Conservation (phyloP, 2,797 vertebrate species). For the Eulemur coronatus region DNA sequence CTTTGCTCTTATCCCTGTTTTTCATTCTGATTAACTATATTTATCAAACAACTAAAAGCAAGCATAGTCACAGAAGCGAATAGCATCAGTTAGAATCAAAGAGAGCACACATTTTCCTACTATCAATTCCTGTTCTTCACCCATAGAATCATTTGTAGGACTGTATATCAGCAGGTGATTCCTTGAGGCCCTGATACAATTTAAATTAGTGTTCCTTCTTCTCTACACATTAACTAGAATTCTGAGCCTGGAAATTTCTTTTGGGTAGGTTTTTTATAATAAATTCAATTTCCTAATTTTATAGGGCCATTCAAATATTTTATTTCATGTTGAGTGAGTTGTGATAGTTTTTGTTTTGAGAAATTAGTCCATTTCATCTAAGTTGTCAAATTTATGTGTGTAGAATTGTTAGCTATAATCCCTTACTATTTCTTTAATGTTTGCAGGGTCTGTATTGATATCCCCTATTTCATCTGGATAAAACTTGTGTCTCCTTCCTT, state of each 20-base stretch:
- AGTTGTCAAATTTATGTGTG: background rate
- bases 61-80: no score
- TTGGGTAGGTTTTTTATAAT: background rate
- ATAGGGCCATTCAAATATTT: background rate
- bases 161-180: no score
- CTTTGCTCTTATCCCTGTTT: no score
- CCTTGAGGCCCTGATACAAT: no score
- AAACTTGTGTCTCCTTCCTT: background rate
- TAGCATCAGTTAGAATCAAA: no score
- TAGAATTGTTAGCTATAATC: background rate
- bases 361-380: background rate
- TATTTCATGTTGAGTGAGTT: background rate
- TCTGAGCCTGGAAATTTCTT: background rate
- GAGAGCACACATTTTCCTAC: no score
- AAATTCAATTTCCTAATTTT: conserved; percentile 11
- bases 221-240: background rate
- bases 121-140: no score
- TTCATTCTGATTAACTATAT: no score
- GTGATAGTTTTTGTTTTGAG: background rate
- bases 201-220: background rate
- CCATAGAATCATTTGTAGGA: background rate
- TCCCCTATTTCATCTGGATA: background rate
- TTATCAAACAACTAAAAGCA: no score
- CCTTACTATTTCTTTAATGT: background rate
- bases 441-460: background rate